Base-by-base conservation (phyloP, 2,113 vertebrate species). In the Toxostoma redivivum region DNA sequence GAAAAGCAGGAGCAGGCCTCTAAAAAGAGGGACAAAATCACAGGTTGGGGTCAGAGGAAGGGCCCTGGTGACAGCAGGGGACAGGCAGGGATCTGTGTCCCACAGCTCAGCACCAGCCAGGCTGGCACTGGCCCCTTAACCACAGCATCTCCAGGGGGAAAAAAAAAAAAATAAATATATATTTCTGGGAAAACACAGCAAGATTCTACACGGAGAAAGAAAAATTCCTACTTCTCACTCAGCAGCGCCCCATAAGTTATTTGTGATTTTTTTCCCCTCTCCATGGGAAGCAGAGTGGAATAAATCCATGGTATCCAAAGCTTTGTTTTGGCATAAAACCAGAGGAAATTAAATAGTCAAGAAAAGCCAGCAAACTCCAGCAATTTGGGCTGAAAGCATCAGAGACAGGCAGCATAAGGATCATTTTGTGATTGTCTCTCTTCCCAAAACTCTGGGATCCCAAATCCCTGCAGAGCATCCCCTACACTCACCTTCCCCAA, bases 171-270 rank as follows among this genome's bases (percentile, higher is more conserved):
- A 28, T 33, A 28, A 35, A 38, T 5, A 10, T 18, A 13, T n/a
- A 48, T 37, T 72, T n/a, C 20, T 40, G 54, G 35, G 53, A 44
- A 91, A 84, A 45, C 18, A 17, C 9, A n/a, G n/a, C 33, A 56
- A 38, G 5, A 50, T 58, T 77, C 30, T 42, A 50, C 2, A 5
- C 4, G 0, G 1, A 33, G 7, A 35, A 38, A 37, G 3, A 3
- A 28, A 30, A 53, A n/a, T 1, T n/a, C 12, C 15, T 0, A 3
- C 23, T 72, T 17, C 30, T 33, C 0, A 0, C n/a, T 66, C 33
- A 16, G 42, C 4, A 0, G 3, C 0, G 25, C 60, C 30, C 56
- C 9, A 24, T 57, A 95, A 96, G 47, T 2, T 2, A 31, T 45
- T 74, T 71, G 25, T 1, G 22, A 42, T 5, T 21, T 40, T 47